Evolutionary conservation across 92 coral and sea anemone genomes (phyloP).

Genomic region (Epizoanthus fatuus): DNA sequence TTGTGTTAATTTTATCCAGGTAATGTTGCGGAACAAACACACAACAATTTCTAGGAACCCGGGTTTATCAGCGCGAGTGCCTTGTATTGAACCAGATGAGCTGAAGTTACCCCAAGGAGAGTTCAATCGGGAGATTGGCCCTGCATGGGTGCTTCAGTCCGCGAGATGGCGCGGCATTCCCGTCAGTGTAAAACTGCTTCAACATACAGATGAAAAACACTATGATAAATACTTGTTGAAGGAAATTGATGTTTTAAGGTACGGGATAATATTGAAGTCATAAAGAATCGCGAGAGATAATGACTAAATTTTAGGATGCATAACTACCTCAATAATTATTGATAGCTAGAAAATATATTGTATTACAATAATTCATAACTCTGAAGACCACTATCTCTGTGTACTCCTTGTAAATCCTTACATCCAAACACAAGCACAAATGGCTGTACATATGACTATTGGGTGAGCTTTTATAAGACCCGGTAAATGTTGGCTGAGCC

Average conservation of each 20-base stretch:
- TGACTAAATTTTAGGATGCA: too few relatives aligned
- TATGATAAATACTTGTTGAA: slow-evolving; percentile 38
- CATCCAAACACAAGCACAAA: too few relatives aligned
- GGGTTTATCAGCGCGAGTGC: slow-evolving; percentile 27
- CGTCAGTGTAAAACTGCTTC: slow-evolving; percentile 69
- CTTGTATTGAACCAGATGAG: slow-evolving; percentile 53
- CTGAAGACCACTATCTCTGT: too few relatives aligned
- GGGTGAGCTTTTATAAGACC: too few relatives aligned
- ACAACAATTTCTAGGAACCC: slow-evolving; percentile 5
- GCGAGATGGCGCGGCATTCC: slow-evolving; percentile 73
- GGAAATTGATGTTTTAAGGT: slow-evolving; percentile 79
- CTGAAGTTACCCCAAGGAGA: slow-evolving; percentile 43
- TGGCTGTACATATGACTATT: too few relatives aligned
- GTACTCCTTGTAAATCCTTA: too few relatives aligned
- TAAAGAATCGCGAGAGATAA: too few relatives aligned
- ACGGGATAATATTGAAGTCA: background rate
- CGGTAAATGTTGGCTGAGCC: too few relatives aligned
- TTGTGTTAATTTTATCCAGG: background rate
- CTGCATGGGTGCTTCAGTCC: slow-evolving; percentile 62
- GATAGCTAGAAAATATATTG: too few relatives aligned
- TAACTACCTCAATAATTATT: too few relatives aligned
- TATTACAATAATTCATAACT: too few relatives aligned
- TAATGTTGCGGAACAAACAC: background rate
- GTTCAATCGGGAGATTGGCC: slow-evolving; percentile 38
- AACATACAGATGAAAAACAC: background rate